phyloP scores from a whole-genome alignment of 1,140 invertebrate species.

The Drosophila pectinifera region DNA sequence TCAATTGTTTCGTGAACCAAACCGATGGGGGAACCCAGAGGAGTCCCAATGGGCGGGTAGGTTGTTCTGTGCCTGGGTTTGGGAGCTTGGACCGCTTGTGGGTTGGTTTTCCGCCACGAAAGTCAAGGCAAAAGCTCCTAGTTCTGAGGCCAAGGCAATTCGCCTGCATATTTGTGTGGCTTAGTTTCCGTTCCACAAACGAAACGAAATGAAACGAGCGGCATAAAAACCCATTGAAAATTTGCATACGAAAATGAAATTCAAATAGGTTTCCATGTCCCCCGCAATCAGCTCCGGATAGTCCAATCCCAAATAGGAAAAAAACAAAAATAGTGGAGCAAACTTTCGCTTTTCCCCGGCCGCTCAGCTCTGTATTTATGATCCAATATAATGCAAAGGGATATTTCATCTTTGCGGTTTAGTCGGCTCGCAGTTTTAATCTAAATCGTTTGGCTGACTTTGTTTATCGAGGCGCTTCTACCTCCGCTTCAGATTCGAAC shows the following conservation, averaged over 20 bases:
- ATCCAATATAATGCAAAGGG: slow-evolving; percentile 19
- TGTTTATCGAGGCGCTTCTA: slow-evolving; percentile 31
- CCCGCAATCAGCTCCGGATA: slow-evolving; percentile 32
- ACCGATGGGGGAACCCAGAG: slow-evolving; percentile 29
- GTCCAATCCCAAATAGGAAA: slow-evolving; percentile 13
- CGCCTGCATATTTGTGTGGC: slow-evolving; percentile 78
- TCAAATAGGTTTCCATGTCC: slow-evolving; percentile 74
- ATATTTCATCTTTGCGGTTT: slow-evolving; percentile 31
- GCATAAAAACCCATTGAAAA: slow-evolving; percentile 78
- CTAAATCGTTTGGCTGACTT: slow-evolving; percentile 30
- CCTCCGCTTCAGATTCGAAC: slow-evolving; percentile 41
- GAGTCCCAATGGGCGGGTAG: slow-evolving; percentile 13
- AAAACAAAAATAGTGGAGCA: slow-evolving; percentile 21
- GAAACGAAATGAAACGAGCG: slow-evolving; percentile 65
- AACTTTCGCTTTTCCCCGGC: slow-evolving; percentile 43
- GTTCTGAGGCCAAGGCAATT: slow-evolving; percentile 54
- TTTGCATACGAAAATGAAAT: slow-evolving; percentile 82
- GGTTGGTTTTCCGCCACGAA: slow-evolving; percentile 47
- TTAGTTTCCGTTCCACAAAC: slow-evolving; percentile 75
- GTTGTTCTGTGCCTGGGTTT: not conserved
- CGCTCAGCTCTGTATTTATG: slow-evolving; percentile 32
- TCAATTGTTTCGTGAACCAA: slow-evolving; percentile 76
- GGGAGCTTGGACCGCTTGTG: slow-evolving; percentile 4
- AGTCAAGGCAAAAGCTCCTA: slow-evolving; percentile 61
- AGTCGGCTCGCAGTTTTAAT: slow-evolving; percentile 32